A percentile compares a stretch with the other conserved stretches of the same genome.
These are phyloP conservation scores for Amaurobius ferox DNA, from an alignment of 2,888 invertebrate species.

Conservation along the genomic window DNA sequence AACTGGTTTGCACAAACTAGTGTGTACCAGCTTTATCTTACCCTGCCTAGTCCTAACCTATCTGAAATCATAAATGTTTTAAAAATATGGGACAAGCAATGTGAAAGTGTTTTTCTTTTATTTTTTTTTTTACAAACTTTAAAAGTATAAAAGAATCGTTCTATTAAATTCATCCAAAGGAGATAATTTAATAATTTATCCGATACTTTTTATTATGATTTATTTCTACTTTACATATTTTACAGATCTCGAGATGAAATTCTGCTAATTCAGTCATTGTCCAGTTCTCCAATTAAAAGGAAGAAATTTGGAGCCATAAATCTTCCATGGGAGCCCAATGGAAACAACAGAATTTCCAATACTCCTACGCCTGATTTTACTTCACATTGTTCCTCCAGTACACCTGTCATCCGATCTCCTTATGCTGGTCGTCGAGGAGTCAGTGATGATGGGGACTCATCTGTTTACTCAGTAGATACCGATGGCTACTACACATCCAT, in stretches of 20 bases:
- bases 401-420: slow-evolving; percentile 66
- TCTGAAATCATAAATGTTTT: no score
- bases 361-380: slow-evolving; percentile 60
- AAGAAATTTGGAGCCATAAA: slow-evolving; percentile 17
- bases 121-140: no score
- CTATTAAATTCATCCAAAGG: no score
- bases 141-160: no score
- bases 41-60: no score
- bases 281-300: slow-evolving; percentile 44
- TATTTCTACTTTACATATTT: no score
- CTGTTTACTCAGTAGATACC: slow-evolving; percentile 95
- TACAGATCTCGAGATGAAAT: slow-evolving; percentile 58
- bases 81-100: no score
- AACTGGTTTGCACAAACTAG: no score
- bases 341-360: slow-evolving; percentile 16
- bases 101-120: no score
- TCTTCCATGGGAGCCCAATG: slow-evolving; percentile 30
- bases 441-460: slow-evolving; percentile 86
- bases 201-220: no score
- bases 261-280: slow-evolving; percentile 30
- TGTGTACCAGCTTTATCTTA: no score
- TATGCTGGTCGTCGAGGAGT: slow-evolving; percentile 42
- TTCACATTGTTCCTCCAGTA: slow-evolving; percentile 32
- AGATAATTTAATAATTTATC: no score
- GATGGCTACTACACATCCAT: slow-evolving; percentile 99